Base-by-base conservation (phyloP, 2,797 vertebrate species). In the Centropyge bicolor region DNA sequence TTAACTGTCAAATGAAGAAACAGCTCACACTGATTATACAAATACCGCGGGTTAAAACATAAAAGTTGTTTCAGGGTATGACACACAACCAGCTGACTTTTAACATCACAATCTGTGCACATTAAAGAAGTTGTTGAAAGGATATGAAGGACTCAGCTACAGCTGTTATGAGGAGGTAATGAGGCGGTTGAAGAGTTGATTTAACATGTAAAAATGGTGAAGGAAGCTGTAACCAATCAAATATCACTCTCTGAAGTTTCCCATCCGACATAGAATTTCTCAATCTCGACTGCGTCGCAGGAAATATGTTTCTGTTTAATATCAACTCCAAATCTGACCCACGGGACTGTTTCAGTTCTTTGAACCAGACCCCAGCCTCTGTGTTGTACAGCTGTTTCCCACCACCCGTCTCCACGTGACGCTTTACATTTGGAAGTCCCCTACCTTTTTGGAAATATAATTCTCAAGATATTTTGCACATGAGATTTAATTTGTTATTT, bases 241-340 rank as follows among this genome's bases (percentile, higher is more conserved):
- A 64, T 24, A 3, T 38, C 43, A 63, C 17, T 49, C 6, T 67
- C n/a, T 84, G 17, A 83, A 72, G 64, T 68, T 83, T 88, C 62
- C 74, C 72, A 73, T 77, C 54, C 46, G 20, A 76, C 57, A 45
- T 57, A 64, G 13, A 75, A 60, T 73, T 76, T 74, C 43, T 70
- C 46, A 86, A 76, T 71, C 80, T 63, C 60, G 57, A 59, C 76
- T 70, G 54, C 45, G 6, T 73, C 64, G 69, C 43, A 62, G 71
- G 76, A 84, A 88, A 74, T 70, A 70, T 86, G 89, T 88, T 86
- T 88, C 81, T 83, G 75, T 75, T 87, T 76, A 82, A 70, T 88
- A 76, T 88, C 67, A 85, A 54, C 74, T 82, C 59, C 61, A 70
- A 73, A 90, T 87, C 77, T 55, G 60, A 78, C 89, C 82, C 88